Percentiles rank a stretch among this genome's conserved stretches.
Evolutionary conservation across 1,140 invertebrate species (phyloP).

Genomic region (Hyles euphorbiae): DNA sequence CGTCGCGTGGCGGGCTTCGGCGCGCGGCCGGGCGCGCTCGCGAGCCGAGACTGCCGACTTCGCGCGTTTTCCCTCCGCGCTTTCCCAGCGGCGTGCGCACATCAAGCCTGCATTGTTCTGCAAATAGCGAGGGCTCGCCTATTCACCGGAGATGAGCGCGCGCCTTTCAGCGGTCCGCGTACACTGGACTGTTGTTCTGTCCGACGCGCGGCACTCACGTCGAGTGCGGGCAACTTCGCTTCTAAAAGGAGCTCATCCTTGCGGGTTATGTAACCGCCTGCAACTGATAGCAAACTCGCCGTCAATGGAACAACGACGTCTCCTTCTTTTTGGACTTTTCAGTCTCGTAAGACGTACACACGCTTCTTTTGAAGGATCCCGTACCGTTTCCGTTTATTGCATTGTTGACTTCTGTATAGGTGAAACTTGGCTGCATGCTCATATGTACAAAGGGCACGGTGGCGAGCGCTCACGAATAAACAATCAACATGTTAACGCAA

Average conservation of each 20-base stretch:
- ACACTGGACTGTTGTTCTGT: conserved; percentile 41
- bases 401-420: too few species aligned
- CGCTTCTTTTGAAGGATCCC: too few species aligned
- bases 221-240: conserved; percentile 25
- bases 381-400: too few species aligned
- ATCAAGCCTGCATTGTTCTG: conserved; percentile 70
- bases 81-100: conserved; percentile 68
- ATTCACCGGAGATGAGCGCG: conserved; percentile 48
- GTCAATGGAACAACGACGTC: too few species aligned
- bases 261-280: conserved; percentile 4
- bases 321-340: too few species aligned
- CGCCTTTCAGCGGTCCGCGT: conserved; percentile 44
- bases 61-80: conserved; percentile 70
- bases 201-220: conserved; percentile 19
- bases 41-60: conserved; percentile 61
- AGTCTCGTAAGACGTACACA: too few species aligned
- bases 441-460: conserved; percentile 12
- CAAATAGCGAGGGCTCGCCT: conserved; percentile 67
- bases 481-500: conserved; percentile 32
- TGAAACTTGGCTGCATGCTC: too few species aligned
- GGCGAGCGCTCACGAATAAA: conserved; percentile 25
- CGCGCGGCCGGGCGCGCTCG: conserved; percentile 62
- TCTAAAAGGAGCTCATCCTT: conserved; percentile 36
- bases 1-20: conserved; percentile 46
- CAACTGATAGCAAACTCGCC: too few species aligned